Evolutionary conservation across 2,888 invertebrate genomes (phyloP), one percentile per base, ranked within the genome.

Genomic region (Operophtera brumata): DNA sequence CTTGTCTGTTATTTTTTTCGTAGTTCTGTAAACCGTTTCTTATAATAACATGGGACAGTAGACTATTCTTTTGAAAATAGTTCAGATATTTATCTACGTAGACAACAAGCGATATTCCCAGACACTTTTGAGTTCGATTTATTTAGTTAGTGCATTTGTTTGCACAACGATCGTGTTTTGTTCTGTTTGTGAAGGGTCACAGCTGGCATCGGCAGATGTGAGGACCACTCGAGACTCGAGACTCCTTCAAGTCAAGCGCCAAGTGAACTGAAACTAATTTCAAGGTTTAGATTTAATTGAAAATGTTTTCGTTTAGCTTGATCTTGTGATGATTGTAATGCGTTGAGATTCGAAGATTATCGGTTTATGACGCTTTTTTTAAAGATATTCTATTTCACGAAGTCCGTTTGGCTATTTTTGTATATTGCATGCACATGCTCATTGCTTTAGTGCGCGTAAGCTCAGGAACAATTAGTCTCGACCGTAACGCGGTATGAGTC

Each of bases 141-240:
- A 59, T 65, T 61, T 63, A 47, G 52, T 54, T 61, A 54, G 44
- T 57, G 40, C 57, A 52, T 57, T 57, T 57, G 57, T 57, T 52
- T 57, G 48, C 52, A 45, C 44, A 48, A 52, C 36, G 52, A 48
- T 36, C 11, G 40, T 41, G 59, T 59, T 54, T 58, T 59, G 59
- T 59, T 59, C 44, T 48, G 45, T 62, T 43, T 49, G 52, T 61
- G 64, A 61, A 44, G 40, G 48, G 48, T 54, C 41, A 47, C 67
- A 66, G 66, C 67, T 66, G 67, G 64, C 56, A 20, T 45, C 55
- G 62, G 60, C 67, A 67, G 66, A 66, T 67, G 67, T 53, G 61
- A 62, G 61, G 52, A 34, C 54, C 65, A 65, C 63, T 66, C 41
- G 63, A 67, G 63, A 65, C 63, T 66, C 41, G 63, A 67, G 63